A percentile compares a stretch with the other conserved stretches of the same genome.
Conservation (phyloP, 2,797 vertebrate genomes). For the Notamacropus eugenii region DNA sequence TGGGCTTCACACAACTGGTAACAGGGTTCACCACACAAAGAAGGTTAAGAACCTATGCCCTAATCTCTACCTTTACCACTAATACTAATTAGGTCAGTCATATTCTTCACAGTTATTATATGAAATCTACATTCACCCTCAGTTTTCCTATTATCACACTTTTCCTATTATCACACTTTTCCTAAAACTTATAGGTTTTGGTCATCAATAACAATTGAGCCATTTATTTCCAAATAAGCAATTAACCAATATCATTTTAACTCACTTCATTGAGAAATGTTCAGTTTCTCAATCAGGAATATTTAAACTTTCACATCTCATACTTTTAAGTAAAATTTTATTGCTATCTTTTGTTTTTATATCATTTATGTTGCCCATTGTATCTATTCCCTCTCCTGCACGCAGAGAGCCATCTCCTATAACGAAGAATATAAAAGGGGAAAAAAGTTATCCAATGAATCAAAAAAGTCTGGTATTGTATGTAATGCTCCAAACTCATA, state of each 20-base stretch:
- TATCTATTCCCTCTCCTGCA: neutral
- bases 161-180: too few species aligned
- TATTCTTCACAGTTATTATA: constrained; percentile 25
- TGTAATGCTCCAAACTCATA: neutral
- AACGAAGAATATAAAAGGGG: neutral
- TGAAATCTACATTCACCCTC: constrained; percentile 8
- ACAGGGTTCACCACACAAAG: neutral
- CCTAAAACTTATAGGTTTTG: constrained; percentile 1
- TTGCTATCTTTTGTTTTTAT: constrained; percentile 5
- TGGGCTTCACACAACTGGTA: neutral
- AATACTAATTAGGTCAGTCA: constrained; percentile 31
- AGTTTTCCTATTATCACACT: neutral
- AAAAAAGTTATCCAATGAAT: neutral
- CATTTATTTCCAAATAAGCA: constrained; percentile 38
- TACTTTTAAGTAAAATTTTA: constrained; percentile 31
- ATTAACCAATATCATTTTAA: constrained; percentile 22
- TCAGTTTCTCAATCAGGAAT: constrained; percentile 23
- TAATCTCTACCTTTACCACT: neutral
- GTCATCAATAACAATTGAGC: constrained; percentile 12
- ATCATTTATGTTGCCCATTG: neutral
- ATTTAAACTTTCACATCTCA: constrained; percentile 39
- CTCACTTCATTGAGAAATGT: constrained; percentile 26
- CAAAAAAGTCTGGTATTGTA: neutral
- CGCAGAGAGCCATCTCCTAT: neutral
- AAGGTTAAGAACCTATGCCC: neutral